Evolutionary conservation across 1,140 invertebrate genomes (phyloP).

Genomic region (Spodoptera litura): DNA sequence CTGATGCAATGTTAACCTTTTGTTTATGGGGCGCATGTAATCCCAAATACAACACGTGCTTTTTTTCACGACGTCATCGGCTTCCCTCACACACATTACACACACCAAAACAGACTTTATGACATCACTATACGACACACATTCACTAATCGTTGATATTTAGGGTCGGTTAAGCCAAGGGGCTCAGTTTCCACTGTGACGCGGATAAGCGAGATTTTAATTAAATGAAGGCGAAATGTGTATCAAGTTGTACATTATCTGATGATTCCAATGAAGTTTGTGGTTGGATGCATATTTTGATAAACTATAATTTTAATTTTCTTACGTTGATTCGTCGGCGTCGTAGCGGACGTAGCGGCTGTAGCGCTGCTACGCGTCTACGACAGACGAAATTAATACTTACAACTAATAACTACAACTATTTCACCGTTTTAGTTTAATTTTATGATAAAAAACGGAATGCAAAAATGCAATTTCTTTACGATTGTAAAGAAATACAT

Average conservation of each 20-base stretch:
- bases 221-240: conserved; percentile 71
- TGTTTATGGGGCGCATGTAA: conserved; percentile 82
- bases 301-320: not conserved
- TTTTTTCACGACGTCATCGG: conserved; percentile 78
- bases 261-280: conserved; percentile 50
- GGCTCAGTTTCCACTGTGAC: conserved; percentile 75
- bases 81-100: conserved; percentile 44
- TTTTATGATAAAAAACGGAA: too few relatives aligned
- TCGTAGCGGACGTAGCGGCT: not conserved
- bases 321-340: not conserved
- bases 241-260: conserved; percentile 62
- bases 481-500: too few relatives aligned
- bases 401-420: too few relatives aligned
- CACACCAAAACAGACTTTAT: conserved; percentile 56
- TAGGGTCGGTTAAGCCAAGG: conserved; percentile 69
- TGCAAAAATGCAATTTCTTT: too few relatives aligned
- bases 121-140: conserved; percentile 27
- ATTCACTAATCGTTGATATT: conserved; percentile 41
- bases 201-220: conserved; percentile 80
- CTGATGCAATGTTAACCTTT: conserved; percentile 75
- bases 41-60: conserved; percentile 85
- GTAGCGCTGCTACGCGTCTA: not conserved
- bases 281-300: conserved; percentile 5
- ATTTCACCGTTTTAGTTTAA: too few relatives aligned
- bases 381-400: too few relatives aligned